These are phyloP conservation scores for silkworm (Bombyx mori) DNA, from an alignment of 1,140 invertebrate genomes.

Conservation along the genomic window DNA sequence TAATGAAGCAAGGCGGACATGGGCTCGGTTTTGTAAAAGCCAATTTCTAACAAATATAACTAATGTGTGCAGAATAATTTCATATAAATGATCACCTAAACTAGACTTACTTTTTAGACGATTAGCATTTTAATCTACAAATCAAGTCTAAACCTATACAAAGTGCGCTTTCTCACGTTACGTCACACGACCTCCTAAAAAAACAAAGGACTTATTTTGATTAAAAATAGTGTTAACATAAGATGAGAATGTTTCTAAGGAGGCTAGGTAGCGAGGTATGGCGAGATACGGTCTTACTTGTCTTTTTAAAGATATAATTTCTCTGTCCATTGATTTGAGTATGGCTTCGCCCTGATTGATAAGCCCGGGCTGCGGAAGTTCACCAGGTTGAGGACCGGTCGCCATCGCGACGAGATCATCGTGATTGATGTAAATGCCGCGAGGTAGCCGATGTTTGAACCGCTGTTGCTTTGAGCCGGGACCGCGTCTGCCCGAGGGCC, in stretches of 20 bases:
- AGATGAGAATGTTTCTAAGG: slow-evolving; percentile 41
- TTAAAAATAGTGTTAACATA: slow-evolving; percentile 26
- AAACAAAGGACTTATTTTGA: not conserved
- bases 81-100: slow-evolving; percentile 5
- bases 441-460: slow-evolving; percentile 92
- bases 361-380: slow-evolving; percentile 57
- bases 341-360: slow-evolving; percentile 85
- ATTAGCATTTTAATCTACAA: too few species aligned
- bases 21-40: too few species aligned
- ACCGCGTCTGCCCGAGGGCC: slow-evolving; percentile 72
- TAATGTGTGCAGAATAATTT: slow-evolving; percentile 65
- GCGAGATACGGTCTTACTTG: slow-evolving; percentile 75
- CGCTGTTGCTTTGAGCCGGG: slow-evolving; percentile 76
- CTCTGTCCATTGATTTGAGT: slow-evolving; percentile 91
- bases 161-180: slow-evolving; percentile 52
- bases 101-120: too few species aligned
- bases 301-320: slow-evolving; percentile 93
- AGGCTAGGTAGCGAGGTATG: slow-evolving; percentile 11
- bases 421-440: slow-evolving; percentile 97
- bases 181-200: slow-evolving; percentile 24
- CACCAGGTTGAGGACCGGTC: slow-evolving; percentile 73
- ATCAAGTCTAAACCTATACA: not conserved
- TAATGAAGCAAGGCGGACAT: too few species aligned
- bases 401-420: slow-evolving; percentile 94
- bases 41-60: too few species aligned